Conservation (phyloP, 2,888 invertebrate genomes). For the Pyrrhia umbra region DNA sequence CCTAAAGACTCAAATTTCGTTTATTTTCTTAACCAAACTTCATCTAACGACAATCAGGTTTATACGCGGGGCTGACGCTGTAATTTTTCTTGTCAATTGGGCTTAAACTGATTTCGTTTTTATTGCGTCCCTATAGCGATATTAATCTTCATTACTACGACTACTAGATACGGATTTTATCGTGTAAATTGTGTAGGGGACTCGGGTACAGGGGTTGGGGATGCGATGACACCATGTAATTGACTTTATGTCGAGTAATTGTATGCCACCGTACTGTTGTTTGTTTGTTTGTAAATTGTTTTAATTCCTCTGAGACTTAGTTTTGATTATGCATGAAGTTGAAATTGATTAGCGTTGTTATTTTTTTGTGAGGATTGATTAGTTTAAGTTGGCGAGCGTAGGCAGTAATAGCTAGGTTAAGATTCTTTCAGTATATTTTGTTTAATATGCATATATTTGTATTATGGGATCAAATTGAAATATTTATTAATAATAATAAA, state of each 20-base stretch:
- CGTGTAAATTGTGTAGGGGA: conserved; percentile 81
- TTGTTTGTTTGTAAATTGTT: conserved; percentile 76
- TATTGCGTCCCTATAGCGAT: conserved; percentile 86
- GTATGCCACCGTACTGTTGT: conserved; percentile 72
- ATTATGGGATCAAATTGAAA: no score
- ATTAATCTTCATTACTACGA: conserved; percentile 87
- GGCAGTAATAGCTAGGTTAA: not conserved
- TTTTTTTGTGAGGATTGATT: not conserved
- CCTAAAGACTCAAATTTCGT: not conserved
- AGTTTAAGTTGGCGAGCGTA: no score
- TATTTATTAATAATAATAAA: no score
- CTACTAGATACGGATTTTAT: conserved; percentile 86
- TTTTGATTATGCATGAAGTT: conserved; percentile 56
- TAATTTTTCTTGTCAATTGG: conserved; percentile 86
- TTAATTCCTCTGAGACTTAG: conserved; percentile 73
- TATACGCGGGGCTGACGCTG: conserved; percentile 66
- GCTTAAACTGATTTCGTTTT: conserved; percentile 88
- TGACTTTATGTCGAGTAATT: conserved; percentile 86
- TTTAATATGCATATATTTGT: no score
- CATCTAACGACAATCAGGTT: conserved; percentile 13
- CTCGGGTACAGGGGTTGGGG: conserved; percentile 22
- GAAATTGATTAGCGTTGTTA: conserved; percentile 3
- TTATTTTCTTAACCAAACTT: conserved; percentile 3
- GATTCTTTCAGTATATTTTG: no score
- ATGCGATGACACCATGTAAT: conserved; percentile 83